Base-by-base conservation (phyloP, 2,797 vertebrate species). In the Lerista edwardsae region DNA sequence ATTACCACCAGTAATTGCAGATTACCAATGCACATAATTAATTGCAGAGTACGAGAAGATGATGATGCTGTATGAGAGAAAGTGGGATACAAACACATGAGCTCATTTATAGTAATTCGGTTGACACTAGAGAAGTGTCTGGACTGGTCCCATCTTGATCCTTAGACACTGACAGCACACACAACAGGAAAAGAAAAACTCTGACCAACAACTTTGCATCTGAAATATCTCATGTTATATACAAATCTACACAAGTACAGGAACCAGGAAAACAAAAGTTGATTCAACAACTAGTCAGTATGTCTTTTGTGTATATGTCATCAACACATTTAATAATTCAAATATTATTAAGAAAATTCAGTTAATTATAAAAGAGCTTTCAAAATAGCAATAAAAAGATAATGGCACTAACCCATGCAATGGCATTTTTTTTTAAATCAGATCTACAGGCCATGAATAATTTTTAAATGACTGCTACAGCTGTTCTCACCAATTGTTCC, bases 331-430 rank as follows among this genome's bases (percentile, higher is more conserved):
- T 23, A 95, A 93, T 86, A 82, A 94, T 86, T 87, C 82, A 87
- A 92, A 74, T 86, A 92, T 55, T 36, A 75, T 87, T 93, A 93
- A 91, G 93, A 95, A 96, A 94, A 92, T 93, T 81, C 59, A 82
- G 95, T 95, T 95, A 95, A 94, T 95, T 96, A 95, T 64, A 96
- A 95, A 96, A 96, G 82, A 91, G 87, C 6, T 27, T 83, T 89
- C 93, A 94, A 88, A 92, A 91, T 92, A 91, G 55, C 61, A 93
- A 94, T 94, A 94, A 92, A 96, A 94, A 94, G 85, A 86, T 89
- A 95, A 95, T 96, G 96, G 95, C 95, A 96, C 95, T 87, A 94
- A 94, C 93, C 91, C 91, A 94, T n/a, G 88, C 90, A 91, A 10
- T 86, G 90, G 89, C 90, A 83, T 92, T 91, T 92, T 83, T 91